Conservation (phyloP, 1,140 invertebrate species). For the Apis florea region DNA sequence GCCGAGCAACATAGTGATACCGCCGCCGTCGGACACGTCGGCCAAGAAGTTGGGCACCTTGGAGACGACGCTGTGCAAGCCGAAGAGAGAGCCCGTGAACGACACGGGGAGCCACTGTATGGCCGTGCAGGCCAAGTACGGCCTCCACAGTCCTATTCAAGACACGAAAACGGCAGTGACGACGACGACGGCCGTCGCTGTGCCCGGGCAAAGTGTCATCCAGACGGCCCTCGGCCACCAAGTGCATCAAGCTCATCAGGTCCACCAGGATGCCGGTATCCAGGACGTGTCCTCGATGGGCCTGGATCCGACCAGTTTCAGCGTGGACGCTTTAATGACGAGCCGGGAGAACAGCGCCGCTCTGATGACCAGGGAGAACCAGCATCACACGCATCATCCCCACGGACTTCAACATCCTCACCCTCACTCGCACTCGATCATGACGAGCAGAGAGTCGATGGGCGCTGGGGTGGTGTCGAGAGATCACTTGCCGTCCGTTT, state of each 20-base stretch:
- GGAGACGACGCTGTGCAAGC: slow-evolving; percentile 77
- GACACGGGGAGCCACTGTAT: slow-evolving; percentile 79
- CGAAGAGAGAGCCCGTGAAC: slow-evolving; percentile 84
- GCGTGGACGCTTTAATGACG: slow-evolving; percentile 81
- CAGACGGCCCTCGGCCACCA: slow-evolving; percentile 73
- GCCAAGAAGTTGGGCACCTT: slow-evolving; percentile 72
- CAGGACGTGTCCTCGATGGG: slow-evolving; percentile 80
- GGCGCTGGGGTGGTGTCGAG: slow-evolving; percentile 76
- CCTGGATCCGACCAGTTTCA: slow-evolving; percentile 80
- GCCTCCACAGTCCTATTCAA: slow-evolving; percentile 80
- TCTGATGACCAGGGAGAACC: slow-evolving; percentile 76
- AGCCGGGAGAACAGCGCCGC: slow-evolving; percentile 74
- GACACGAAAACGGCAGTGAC: slow-evolving; percentile 69
- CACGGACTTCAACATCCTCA: slow-evolving; percentile 80
- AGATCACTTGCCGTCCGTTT: slow-evolving; percentile 69
- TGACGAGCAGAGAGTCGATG: slow-evolving; percentile 72
- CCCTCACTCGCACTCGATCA: slow-evolving; percentile 79
- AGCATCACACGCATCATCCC: slow-evolving; percentile 80
- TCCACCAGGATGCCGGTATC: slow-evolving; percentile 71
- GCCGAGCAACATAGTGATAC: slow-evolving; percentile 23
- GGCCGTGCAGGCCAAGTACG: slow-evolving; percentile 73
- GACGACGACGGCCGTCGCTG: slow-evolving; percentile 46
- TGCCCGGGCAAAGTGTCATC: slow-evolving; percentile 68
- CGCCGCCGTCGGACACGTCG: slow-evolving; percentile 44
- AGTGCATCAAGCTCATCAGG: slow-evolving; percentile 71